These are phyloP conservation scores for Vidua macroura DNA, from an alignment of 2,113 vertebrate genomes.

Conservation along the genomic window DNA sequence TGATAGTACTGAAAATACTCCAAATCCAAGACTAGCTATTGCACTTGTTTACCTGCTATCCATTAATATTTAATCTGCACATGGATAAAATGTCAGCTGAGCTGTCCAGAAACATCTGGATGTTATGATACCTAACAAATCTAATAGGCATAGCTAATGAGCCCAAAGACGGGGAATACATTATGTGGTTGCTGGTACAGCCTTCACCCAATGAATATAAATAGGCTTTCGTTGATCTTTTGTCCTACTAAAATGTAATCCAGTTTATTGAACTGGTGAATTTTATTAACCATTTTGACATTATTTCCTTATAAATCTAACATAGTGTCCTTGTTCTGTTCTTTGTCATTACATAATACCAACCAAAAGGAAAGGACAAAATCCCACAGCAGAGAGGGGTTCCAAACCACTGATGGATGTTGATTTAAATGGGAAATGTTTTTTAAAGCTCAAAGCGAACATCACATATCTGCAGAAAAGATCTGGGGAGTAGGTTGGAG, in stretches of 20 bases:
- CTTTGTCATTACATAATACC: conserved; percentile 25
- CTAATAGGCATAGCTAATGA: conserved; percentile 72
- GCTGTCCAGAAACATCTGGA: conserved; percentile 72
- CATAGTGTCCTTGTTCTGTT: conserved; percentile 67
- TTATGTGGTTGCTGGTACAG: conserved; percentile 67
- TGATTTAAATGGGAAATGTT: conserved; percentile 28
- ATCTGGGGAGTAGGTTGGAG: background rate
- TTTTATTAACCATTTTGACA: conserved; percentile 75
- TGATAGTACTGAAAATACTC: background rate
- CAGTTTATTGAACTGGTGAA: conserved; percentile 76
- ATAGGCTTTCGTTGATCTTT: conserved; percentile 73
- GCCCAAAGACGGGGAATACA: conserved; percentile 60
- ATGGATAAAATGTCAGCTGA: conserved; percentile 54
- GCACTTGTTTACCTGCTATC: conserved; percentile 26
- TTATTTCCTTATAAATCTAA: conserved; percentile 74
- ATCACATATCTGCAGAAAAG: background rate
- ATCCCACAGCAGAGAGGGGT: background rate
- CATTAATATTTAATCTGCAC: conserved; percentile 62
- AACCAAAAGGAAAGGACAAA: conserved; percentile 35
- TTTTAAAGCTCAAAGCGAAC: background rate
- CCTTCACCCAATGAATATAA: conserved; percentile 75
- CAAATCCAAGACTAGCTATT: conserved; percentile 1
- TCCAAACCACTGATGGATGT: conserved; percentile 15
- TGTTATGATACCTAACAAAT: conserved; percentile 66
- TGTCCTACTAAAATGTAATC: conserved; percentile 74